phyloP scores from a whole-genome alignment of 2,113 vertebrate species.

The Loxodonta africana region DNA sequence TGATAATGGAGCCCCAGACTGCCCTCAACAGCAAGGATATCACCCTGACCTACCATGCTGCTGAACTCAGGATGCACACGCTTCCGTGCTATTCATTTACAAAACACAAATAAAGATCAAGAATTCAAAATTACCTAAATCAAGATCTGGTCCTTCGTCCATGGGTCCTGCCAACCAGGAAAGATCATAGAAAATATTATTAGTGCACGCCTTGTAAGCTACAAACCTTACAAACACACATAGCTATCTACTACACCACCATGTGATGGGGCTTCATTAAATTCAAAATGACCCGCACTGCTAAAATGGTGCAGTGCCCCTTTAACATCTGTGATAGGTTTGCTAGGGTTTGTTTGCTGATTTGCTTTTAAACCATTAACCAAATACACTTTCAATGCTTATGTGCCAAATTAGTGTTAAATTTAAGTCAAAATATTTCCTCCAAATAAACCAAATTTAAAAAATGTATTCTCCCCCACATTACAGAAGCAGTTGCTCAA shows the following conservation, averaged over 20 bases:
- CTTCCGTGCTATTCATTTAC: background rate
- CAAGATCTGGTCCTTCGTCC: slow-evolving; percentile 94
- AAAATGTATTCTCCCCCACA: slow-evolving; percentile 87
- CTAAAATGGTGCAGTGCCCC: slow-evolving; percentile 86
- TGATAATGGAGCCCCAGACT: background rate
- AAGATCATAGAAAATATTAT: slow-evolving; percentile 86
- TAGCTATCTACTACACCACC: slow-evolving; percentile 88
- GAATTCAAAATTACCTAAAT: slow-evolving; percentile 91
- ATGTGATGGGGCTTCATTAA: slow-evolving; percentile 84
- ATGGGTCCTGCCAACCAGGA: slow-evolving; percentile 93
- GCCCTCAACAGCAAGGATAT: background rate
- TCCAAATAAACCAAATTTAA: slow-evolving; percentile 83
- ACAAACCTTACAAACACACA: slow-evolving; percentile 89
- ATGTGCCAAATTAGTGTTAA: slow-evolving; percentile 88
- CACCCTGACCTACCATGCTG: background rate
- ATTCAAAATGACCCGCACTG: slow-evolving; percentile 86
- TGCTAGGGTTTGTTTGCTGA: slow-evolving; percentile 86
- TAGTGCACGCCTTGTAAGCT: slow-evolving; percentile 86
- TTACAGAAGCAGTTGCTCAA: slow-evolving; percentile 90
- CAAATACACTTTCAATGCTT: slow-evolving; percentile 81
- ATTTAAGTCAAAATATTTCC: slow-evolving; percentile 83
- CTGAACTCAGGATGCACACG: background rate
- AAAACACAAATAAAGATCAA: background rate
- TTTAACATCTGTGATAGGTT: slow-evolving; percentile 78
- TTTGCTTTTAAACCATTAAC: slow-evolving; percentile 88